Base-by-base conservation (phyloP, 1,140 invertebrate species). In the Trachymyrmex cornetzi region DNA sequence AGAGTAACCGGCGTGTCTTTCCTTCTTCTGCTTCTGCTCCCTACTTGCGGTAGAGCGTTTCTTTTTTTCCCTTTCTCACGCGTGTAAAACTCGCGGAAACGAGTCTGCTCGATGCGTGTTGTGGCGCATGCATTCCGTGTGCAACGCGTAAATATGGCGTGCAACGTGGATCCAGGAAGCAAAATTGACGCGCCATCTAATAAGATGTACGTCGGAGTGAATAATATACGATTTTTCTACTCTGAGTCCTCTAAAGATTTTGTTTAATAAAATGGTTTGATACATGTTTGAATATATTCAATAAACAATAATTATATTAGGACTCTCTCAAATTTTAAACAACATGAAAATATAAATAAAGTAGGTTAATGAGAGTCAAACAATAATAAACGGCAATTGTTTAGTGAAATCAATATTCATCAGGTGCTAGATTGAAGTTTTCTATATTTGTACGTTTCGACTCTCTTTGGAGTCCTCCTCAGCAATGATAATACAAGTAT, bases 1-100 rank as follows among this genome's bases (percentile, higher is more conserved):
- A 87, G 87, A 89, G 69, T 89, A 85, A 87, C 82, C 72, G n/a
- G n/a, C n/a, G 30, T 50, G 50, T 87, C 81, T 84, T 75, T 77
- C 69, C 86, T 87, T 74, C 50, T 66, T 74, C 86, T 85, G 50
- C 69, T 74, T 87, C 86, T 85, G 48, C 66, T 57, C 34, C 79
- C 48, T 75, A 63, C 55, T 72, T 24, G 63, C 77, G 55, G 38
- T 38, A 71, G 27, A 24, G 19, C 59, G 38, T 74, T 72, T 74
- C 53, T 80, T 88, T 87, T 86, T 82, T 59, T 19, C 59, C 79
- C 86, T 89, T 85, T 88, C 77, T 82, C 69, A 53, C 80, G 80
- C 80, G 69, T 50, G 80, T 74, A 84, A 84, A 84, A 87, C 85
- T 87, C 79, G 59, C 77, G 85, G 85, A 87, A 87, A 87, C 69